Percentiles rank a stretch among this genome's conserved stretches.
Evolutionary conservation across 2,888 invertebrate genomes (phyloP).

Genomic region (Synanthedon myopaeformis): DNA sequence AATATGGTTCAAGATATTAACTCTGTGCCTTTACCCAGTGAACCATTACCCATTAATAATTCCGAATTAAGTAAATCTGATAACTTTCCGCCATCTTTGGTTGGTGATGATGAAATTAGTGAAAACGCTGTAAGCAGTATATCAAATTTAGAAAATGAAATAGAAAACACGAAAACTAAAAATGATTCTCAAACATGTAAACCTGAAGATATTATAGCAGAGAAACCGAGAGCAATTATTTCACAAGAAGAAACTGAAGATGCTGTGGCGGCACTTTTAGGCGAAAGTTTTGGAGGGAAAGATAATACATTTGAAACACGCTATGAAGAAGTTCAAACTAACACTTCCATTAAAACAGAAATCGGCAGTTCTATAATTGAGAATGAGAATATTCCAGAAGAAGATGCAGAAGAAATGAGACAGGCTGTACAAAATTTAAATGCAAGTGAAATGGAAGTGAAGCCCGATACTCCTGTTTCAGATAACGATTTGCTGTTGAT

Average conservation of each 20-base stretch:
- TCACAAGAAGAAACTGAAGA: slow-evolving; percentile 94
- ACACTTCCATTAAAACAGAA: slow-evolving; percentile 42
- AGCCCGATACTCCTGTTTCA: slow-evolving; percentile 87
- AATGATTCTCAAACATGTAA: slow-evolving; percentile 36
- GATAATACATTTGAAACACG: slow-evolving; percentile 66
- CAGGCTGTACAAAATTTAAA: slow-evolving; percentile 86
- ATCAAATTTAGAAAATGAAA: slow-evolving; percentile 63
- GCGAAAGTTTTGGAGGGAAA: slow-evolving; percentile 84
- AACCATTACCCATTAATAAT: slow-evolving; percentile 36
- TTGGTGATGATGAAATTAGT: slow-evolving; percentile 58
- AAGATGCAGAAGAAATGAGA: slow-evolving; percentile 85
- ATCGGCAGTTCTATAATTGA: slow-evolving; percentile 55
- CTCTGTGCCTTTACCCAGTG: slow-evolving; percentile 54
- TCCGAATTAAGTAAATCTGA: slow-evolving; percentile 44
- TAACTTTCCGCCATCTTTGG: slow-evolving; percentile 76
- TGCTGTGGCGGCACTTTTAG: slow-evolving; percentile 88
- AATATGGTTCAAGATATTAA: slow-evolving; percentile 47
- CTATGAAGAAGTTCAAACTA: slow-evolving; percentile 64
- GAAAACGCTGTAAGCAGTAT: slow-evolving; percentile 87
- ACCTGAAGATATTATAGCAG: slow-evolving; percentile 73
- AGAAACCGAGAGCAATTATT: slow-evolving; percentile 84
- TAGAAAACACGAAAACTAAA: slow-evolving; percentile 37
- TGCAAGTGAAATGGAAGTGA: slow-evolving; percentile 77
- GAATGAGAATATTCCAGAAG: slow-evolving; percentile 73
- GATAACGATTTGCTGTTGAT: slow-evolving; percentile 87